These are phyloP conservation scores for Paratilapia polleni DNA, from an alignment of 2,113 vertebrate species.

Conservation along the genomic window DNA sequence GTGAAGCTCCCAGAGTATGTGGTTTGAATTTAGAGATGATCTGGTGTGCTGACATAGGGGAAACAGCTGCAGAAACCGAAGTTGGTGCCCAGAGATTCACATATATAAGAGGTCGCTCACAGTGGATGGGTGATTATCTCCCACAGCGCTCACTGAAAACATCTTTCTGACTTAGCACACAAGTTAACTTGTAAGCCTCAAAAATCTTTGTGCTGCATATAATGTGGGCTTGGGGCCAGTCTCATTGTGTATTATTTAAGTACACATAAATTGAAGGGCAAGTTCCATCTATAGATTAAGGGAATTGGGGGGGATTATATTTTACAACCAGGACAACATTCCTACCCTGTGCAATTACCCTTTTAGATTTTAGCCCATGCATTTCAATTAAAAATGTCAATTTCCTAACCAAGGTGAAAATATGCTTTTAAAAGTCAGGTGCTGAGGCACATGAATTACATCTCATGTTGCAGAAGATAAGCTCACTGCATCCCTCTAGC, in stretches of 20 bases:
- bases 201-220: conserved; percentile 38
- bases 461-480: conserved; percentile 43
- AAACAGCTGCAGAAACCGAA: conserved; percentile 50
- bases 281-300: conserved; percentile 61
- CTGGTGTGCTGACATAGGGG: conserved; percentile 37
- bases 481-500: conserved; percentile 36
- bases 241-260: conserved; percentile 45
- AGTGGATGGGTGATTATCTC: conserved; percentile 3
- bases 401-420: conserved; percentile 56
- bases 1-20: conserved; percentile 47
- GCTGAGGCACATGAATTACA: conserved; percentile 21
- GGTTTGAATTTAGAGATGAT: conserved; percentile 68
- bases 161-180: conserved; percentile 33
- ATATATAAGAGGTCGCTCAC: conserved; percentile 3
- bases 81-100: conserved; percentile 13
- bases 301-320: conserved; percentile 62
- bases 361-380: conserved; percentile 32
- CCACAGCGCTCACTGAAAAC: neutral
- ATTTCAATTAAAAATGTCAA: conserved; percentile 62
- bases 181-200: conserved; percentile 41
- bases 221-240: neutral
- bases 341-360: conserved; percentile 52
- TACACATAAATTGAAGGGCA: conserved; percentile 64
- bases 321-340: conserved; percentile 46
- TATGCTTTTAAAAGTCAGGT: conserved; percentile 53